Conservation (phyloP, 2,797 vertebrate species). For the Tokudaia muenninki region DNA sequence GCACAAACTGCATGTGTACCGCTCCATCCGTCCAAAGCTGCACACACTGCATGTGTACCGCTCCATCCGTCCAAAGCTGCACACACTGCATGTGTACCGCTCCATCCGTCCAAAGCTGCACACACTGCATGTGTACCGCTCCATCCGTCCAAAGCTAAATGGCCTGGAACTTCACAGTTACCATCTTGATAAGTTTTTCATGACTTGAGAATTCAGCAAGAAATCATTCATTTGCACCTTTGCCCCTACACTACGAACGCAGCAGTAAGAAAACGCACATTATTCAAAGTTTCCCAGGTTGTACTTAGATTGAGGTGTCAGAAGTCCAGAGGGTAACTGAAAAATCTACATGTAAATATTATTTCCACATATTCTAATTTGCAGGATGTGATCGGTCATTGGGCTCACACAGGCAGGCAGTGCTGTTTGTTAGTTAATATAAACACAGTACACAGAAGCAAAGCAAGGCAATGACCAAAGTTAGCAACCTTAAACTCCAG, state of each 20-base stretch:
- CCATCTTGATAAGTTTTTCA: conserved; percentile 39
- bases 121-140: conserved; percentile 52
- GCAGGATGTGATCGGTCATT: background rate
- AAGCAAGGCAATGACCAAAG: background rate
- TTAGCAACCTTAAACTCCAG: background rate
- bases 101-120: too few relatives aligned
- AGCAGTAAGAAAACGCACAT: conserved; percentile 45
- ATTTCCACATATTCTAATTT: background rate
- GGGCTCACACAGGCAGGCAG: background rate
- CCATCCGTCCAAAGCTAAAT: conserved; percentile 69
- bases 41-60: conserved; percentile 54
- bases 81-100: too few relatives aligned
- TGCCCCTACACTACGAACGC: conserved; percentile 17
- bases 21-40: too few relatives aligned
- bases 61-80: too few relatives aligned
- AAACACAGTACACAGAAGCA: background rate
- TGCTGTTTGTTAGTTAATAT: background rate
- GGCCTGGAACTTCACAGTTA: conserved; percentile 66
- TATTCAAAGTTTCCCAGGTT: conserved; percentile 39
- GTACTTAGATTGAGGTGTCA: conserved; percentile 47
- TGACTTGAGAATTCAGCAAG: conserved; percentile 52
- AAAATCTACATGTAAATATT: background rate
- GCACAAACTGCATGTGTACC: conserved; percentile 43
- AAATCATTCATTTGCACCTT: conserved; percentile 50
- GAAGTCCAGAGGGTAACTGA: conserved; percentile 2